phyloP scores from a whole-genome alignment of 1,140 invertebrate genomes.

The Bombus sylvicola region DNA sequence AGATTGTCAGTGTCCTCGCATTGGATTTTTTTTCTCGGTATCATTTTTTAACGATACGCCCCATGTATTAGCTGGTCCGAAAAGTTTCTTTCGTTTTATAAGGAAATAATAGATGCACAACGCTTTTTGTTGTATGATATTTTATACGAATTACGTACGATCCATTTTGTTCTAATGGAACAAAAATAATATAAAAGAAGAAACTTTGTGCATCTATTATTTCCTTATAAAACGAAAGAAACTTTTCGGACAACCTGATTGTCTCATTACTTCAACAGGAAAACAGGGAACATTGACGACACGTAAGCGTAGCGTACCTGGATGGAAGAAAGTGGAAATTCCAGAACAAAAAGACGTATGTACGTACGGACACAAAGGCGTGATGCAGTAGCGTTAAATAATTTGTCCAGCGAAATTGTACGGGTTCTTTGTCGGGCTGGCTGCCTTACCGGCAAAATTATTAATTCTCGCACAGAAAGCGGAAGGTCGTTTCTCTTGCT shows the following conservation, averaged over 20 bases:
- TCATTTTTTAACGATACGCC: not conserved
- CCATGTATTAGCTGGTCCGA: too few species aligned
- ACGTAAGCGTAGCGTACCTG: not conserved
- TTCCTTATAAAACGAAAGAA: too few species aligned
- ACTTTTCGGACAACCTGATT: too few species aligned
- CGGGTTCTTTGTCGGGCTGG: not conserved
- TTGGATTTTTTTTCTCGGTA: not conserved
- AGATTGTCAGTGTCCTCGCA: not conserved
- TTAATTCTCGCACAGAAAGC: not conserved
- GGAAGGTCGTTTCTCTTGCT: not conserved
- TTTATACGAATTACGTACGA: too few species aligned
- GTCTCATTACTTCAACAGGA: too few species aligned
- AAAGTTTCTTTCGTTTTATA: too few species aligned
- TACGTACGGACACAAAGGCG: too few species aligned
- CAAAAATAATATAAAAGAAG: too few species aligned
- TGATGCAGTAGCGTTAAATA: slow-evolving; percentile 6
- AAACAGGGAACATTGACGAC: not conserved
- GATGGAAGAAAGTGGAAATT: not conserved
- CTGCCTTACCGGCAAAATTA: slow-evolving; percentile 4
- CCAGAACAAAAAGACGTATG: not conserved
- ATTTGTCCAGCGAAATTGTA: not conserved
- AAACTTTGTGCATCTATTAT: too few species aligned
- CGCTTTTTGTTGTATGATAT: too few species aligned
- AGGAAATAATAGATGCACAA: too few species aligned
- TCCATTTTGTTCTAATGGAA: too few species aligned